These are phyloP conservation scores for Beris chalybata DNA, from an alignment of 2,888 invertebrate species.

Conservation along the genomic window DNA sequence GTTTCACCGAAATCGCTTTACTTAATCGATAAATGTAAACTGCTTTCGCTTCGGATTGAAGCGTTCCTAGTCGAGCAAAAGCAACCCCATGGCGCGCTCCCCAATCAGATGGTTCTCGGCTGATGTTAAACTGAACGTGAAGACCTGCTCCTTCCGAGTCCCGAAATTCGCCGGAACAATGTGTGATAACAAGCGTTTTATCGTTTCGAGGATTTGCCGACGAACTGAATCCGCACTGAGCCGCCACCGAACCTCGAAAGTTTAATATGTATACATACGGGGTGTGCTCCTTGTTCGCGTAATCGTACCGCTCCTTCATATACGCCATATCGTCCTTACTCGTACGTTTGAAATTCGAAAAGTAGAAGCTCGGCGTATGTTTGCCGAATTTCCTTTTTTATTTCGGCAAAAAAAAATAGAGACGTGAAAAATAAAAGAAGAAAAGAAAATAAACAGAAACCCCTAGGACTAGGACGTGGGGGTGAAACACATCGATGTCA, in stretches of 20 bases:
- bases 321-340: no score
- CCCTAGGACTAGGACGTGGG: background rate
- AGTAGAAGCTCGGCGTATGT: constrained; percentile 12
- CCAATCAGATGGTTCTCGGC: no score
- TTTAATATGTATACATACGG: no score
- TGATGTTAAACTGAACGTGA: constrained; percentile 30
- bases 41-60: no score
- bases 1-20: no score
- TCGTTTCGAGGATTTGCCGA: constrained; percentile 35
- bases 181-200: constrained; percentile 41
- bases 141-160: constrained; percentile 14
- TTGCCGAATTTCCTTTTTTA: constrained; percentile 30
- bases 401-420: constrained; percentile 24
- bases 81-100: no score
- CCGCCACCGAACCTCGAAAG: constrained; percentile 5
- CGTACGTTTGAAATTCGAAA: no score
- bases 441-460: constrained; percentile 3
- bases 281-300: no score
- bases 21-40: no score
- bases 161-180: constrained; percentile 33
- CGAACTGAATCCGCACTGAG: constrained; percentile 9
- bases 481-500: constrained; percentile 7
- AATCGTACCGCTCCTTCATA: no score
- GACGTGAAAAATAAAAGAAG: constrained; percentile 13
- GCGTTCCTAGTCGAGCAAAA: no score